A percentile compares a stretch with the other conserved stretches of the same genome.
phyloP scores from a whole-genome alignment of 2,888 invertebrate species.

The Nymphalis polychloros region DNA sequence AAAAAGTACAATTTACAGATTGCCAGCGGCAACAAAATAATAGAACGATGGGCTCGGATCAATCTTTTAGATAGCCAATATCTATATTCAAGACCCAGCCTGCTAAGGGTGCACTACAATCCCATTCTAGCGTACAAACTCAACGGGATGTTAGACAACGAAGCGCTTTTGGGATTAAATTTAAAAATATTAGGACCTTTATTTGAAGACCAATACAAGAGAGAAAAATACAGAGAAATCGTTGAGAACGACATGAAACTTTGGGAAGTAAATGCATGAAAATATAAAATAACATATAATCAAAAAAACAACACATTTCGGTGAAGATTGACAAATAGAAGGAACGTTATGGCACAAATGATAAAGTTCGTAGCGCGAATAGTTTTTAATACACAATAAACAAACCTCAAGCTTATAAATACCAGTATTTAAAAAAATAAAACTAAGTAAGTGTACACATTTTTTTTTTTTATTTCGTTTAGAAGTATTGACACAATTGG shows the following conservation, averaged over 20 bases:
- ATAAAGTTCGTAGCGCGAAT: background rate
- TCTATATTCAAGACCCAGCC: conserved; percentile 88
- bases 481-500: background rate
- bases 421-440: conserved; percentile 37
- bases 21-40: conserved; percentile 89
- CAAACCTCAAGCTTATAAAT: conserved; percentile 28
- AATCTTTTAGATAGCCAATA: conserved; percentile 88
- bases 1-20: conserved; percentile 59
- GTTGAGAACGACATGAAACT: conserved; percentile 92
- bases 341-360: background rate
- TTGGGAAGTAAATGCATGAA: conserved; percentile 84
- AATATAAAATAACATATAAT: background rate
- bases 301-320: background rate
- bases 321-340: background rate
- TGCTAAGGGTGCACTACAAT: conserved; percentile 90
- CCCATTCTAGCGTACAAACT: conserved; percentile 85
- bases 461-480: conserved; percentile 26
- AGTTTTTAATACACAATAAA: conserved; percentile 7
- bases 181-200: conserved; percentile 88
- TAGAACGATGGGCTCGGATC: conserved; percentile 87
- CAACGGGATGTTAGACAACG: conserved; percentile 87
- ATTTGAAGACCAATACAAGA: conserved; percentile 86
- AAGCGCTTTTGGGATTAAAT: conserved; percentile 89
- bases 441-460: conserved; percentile 28
- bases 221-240: conserved; percentile 90